A percentile compares a stretch with the other conserved stretches of the same genome.
Conservation (phyloP, 2,797 vertebrate genomes). For the Sarcophilus harrisii region DNA sequence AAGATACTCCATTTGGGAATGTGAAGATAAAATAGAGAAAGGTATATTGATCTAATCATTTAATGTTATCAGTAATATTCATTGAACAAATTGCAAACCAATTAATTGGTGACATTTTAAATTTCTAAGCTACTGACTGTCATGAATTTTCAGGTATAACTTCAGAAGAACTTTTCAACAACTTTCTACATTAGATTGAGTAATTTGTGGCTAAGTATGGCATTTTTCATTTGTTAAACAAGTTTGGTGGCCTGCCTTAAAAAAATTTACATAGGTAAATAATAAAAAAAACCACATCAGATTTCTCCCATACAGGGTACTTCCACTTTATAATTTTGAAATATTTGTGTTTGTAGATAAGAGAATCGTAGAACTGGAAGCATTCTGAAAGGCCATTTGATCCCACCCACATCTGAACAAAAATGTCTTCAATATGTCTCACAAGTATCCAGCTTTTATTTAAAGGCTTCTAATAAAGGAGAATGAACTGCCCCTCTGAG, state of each 20-base stretch:
- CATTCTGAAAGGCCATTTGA: conserved; percentile 7
- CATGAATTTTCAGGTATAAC: conserved; percentile 26
- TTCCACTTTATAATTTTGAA: neutral
- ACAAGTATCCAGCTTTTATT: neutral
- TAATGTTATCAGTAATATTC: conserved; percentile 27
- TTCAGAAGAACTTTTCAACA: conserved; percentile 37
- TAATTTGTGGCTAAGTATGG: neutral
- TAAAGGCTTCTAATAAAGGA: neutral
- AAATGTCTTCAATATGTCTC: neutral
- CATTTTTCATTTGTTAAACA: conserved; percentile 33
- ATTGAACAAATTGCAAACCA: conserved; percentile 29
- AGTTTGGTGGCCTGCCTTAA: neutral
- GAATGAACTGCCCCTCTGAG: neutral
- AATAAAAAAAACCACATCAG: conserved; percentile 3
- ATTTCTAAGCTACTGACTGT: conserved; percentile 3
- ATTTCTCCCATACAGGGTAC: neutral
- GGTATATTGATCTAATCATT: neutral
- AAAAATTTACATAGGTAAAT: neutral
- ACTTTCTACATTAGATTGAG: neutral
- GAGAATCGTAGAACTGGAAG: conserved; percentile 22
- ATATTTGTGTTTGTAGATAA: neutral
- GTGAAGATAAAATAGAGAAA: conserved; percentile 9
- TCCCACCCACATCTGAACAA: neutral
- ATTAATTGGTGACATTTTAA: conserved; percentile 2
- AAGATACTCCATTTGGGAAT: conserved; percentile 26